Percentiles rank a stretch among this genome's conserved stretches.
These are phyloP conservation scores for Drosophila mayri DNA, from an alignment of 1,140 invertebrate genomes.

Conservation along the genomic window DNA sequence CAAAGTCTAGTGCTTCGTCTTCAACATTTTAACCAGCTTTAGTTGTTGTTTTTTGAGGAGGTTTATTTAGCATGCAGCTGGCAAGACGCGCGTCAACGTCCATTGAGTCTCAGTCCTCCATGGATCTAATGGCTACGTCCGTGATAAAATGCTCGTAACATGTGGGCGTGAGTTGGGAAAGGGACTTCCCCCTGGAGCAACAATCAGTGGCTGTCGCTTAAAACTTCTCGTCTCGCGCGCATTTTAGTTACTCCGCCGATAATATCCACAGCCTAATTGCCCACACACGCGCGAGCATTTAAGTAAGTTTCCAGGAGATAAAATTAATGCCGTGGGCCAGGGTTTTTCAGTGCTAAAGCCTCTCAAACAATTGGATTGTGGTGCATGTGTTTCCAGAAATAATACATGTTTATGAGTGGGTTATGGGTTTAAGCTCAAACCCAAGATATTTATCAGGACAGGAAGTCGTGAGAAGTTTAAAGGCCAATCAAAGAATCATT, in stretches of 20 bases:
- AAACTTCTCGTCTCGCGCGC: conserved; percentile 29
- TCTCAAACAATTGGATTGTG: not conserved
- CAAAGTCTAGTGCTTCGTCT: not conserved
- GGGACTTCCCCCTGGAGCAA: conserved; percentile 29
- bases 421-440: not conserved
- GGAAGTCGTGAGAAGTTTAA: conserved; percentile 6
- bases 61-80: conserved; percentile 64
- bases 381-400: conserved; percentile 26
- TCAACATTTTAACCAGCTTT: not conserved
- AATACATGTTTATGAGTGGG: conserved; percentile 13
- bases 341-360: conserved; percentile 29
- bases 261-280: conserved; percentile 56
- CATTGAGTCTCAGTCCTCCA: conserved; percentile 58
- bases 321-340: conserved; percentile 55
- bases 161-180: conserved; percentile 5
- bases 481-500: conserved; percentile 2
- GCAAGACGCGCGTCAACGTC: conserved; percentile 63
- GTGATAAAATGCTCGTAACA: conserved; percentile 59
- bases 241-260: conserved; percentile 38
- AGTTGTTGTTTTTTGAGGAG: conserved; percentile 6
- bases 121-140: conserved; percentile 55
- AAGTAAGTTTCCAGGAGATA: conserved; percentile 61
- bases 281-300: conserved; percentile 59
- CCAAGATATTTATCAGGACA: conserved; percentile 6
- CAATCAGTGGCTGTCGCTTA: conserved; percentile 50